Base-by-base conservation (phyloP, 2,888 invertebrate genomes). In the Scaptomyza caliginosa region DNA sequence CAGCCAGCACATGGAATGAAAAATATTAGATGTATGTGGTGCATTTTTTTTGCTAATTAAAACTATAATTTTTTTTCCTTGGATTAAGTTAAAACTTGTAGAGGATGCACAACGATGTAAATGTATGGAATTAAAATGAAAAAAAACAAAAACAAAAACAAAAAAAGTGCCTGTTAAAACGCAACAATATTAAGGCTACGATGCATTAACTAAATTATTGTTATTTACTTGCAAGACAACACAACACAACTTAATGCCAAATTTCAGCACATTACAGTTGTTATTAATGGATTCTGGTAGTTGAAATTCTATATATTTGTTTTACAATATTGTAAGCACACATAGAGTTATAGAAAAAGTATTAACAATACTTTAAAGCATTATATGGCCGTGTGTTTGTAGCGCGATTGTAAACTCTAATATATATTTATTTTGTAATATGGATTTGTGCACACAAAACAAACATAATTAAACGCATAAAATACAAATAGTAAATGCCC, bases 81-180 rank as follows among this genome's bases (percentile, higher is more conserved):
- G 62, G 43, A 60, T 75, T 68, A 59, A 82, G 63, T 50, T 58
- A 38, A 72, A 36, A 60, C 49, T 48, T 42, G 54, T 58, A 52
- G 73, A 64, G 24, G 54, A 65, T 68, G 80, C 86, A 79, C 80
- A 85, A 85, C 66, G 65, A 34, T 78, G 69, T 75, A 82, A 75
- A 78, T 78, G 67, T 65, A 67, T 59, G 58, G 65, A 80, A 65
- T 73, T 67, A 62, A 59, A 49, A 21, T 51, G 8, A 49, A 39
- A 21, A 67, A 16, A 13, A 2, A 56, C 1, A 24, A 32, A 68
- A 72, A n/a, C n/a, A 39, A 21, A 67, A 16, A 13, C 2, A 56
- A 1, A 24, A 32, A 68, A 72, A 83, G 86, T 83, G 86, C 86
- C 80, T 79, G 83, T 76, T 73, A 42, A 64, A 68, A 78, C 79